A percentile compares a stretch with the other conserved stretches of the same genome.
Conservation (phyloP, 1,140 invertebrate species). For the Lamellibrachia luymesi region DNA sequence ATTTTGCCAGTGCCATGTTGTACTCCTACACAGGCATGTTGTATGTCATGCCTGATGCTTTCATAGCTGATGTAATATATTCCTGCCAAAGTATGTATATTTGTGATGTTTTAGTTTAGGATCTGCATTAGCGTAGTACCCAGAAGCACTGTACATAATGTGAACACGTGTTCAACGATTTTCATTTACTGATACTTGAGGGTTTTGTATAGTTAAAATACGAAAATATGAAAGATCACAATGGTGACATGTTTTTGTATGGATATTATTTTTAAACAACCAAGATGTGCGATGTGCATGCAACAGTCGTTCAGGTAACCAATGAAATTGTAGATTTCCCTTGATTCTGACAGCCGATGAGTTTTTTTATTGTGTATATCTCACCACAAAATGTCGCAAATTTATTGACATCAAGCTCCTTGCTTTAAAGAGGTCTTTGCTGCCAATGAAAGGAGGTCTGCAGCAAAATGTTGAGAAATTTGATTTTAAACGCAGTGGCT, state of each 20-base stretch:
- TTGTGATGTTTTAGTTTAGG: background rate
- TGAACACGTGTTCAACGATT: background rate
- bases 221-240: too few species aligned
- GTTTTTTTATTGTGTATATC: background rate
- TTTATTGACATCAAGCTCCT: background rate
- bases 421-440: background rate
- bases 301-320: too few species aligned
- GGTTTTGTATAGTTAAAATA: too few species aligned
- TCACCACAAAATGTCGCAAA: background rate
- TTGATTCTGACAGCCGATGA: background rate
- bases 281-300: too few species aligned
- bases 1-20: background rate
- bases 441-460: background rate
- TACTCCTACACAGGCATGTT: background rate
- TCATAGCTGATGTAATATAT: background rate
- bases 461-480: background rate
- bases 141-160: background rate
- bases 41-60: background rate
- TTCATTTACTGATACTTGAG: too few species aligned
- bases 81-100: constrained; percentile 5
- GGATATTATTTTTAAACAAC: too few species aligned
- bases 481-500: background rate
- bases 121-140: background rate
- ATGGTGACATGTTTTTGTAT: too few species aligned
- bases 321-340: too few species aligned